Evolutionary conservation across 1,140 invertebrate species (phyloP), one percentile per base, ranked within the genome.

Genomic region (Ladona fulva): DNA sequence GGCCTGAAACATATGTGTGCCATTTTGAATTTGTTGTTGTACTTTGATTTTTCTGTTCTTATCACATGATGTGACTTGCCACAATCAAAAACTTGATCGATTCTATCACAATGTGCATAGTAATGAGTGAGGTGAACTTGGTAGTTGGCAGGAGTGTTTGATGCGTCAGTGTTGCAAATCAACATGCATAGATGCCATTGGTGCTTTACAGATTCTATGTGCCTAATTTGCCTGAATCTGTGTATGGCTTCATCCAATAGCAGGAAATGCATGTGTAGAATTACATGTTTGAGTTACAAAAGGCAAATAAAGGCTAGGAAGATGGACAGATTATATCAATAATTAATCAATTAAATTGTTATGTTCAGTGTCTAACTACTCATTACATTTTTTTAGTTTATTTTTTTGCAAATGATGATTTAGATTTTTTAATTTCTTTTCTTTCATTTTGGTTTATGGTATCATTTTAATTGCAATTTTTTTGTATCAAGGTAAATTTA

Each of bases 1-100:
- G 14, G 52, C n/a, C n/a, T 66, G n/a, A 66, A 37, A 37, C 29
- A 78, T 76, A 11, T 1, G 75, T 24, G 24, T 77, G 25, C 66
- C 76, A 42, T 74, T 74, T 42, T n/a, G 22, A 76, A 77, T 77
- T 80, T 77, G 37, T 24, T 42, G 37, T 24, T 77, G 25, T 76
- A 8, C 29, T 22, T 66, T 66, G 16, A 66, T 66, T 66, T 66
- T 37, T 37, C 29, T 37, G 1, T 37, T 37, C 29, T 8, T 37
- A 37, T 37, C 29, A 37, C 29, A 37, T 37, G 29, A 8, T 37
- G 29, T 37, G 29, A 37, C 29, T 37, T 37, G 29, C 29, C 1
- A 5, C 29, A 37, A 8, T 37, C 29, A 37, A 22, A 66, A 22
- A 6, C 14, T 66, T 66, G 52, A 66, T 22, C 1, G 14, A 66